phyloP scores from a whole-genome alignment of 2,888 invertebrate genomes.

The Punctoribates punctum region DNA sequence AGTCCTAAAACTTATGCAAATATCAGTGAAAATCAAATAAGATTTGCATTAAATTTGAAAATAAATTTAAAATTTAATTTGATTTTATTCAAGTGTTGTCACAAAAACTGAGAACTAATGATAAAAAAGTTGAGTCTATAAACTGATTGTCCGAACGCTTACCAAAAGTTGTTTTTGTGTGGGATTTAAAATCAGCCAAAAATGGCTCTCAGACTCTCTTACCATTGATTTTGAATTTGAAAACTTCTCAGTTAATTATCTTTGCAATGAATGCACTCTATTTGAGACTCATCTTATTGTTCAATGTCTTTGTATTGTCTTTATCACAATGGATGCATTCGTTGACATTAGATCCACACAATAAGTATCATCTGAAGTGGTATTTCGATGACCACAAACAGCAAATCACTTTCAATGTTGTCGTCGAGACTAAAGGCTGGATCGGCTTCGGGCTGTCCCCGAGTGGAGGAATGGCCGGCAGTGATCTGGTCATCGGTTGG shows the following conservation, averaged over 20 bases:
- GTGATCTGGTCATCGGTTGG: constrained; percentile 86
- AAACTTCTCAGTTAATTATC: too few relatives aligned
- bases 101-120: neutral
- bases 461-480: constrained; percentile 71
- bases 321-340: constrained; percentile 38
- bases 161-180: neutral
- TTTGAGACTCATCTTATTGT: neutral
- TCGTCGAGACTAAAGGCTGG: constrained; percentile 77
- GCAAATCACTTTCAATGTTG: constrained; percentile 71
- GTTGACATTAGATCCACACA: constrained; percentile 38
- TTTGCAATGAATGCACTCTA: neutral
- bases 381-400: constrained; percentile 58
- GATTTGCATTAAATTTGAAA: too few relatives aligned
- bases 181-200: constrained; percentile 13
- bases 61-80: too few relatives aligned
- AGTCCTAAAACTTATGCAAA: neutral
- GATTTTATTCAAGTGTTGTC: neutral
- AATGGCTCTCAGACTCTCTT: neutral
- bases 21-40: too few relatives aligned
- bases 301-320: too few relatives aligned
- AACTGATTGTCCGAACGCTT: neutral
- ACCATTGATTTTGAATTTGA: constrained; percentile 3
- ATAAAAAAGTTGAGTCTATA: neutral
- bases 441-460: constrained; percentile 81
- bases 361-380: constrained; percentile 38